A percentile compares a stretch with the other conserved stretches of the same genome.
phyloP scores from a whole-genome alignment of 2,888 invertebrate genomes.

The Graphium colonna region DNA sequence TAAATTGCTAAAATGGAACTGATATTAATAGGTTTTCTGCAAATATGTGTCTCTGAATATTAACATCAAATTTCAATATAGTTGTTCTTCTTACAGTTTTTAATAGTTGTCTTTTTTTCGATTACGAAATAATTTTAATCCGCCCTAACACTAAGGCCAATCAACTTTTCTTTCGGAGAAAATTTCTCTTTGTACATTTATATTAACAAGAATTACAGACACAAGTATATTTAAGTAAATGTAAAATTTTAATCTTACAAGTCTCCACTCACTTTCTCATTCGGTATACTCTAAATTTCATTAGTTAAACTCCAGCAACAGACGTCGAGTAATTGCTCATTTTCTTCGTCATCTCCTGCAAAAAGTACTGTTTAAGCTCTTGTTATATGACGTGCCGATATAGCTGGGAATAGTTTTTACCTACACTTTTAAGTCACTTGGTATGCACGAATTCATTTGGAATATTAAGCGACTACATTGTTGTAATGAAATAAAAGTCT shows the following conservation, averaged over 20 bases:
- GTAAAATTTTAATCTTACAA: conserved; percentile 23
- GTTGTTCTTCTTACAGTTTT: no score
- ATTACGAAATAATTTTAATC: no score
- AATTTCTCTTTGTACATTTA: no score
- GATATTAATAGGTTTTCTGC: no score
- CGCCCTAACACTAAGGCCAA: no score
- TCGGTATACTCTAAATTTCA: conserved; percentile 76
- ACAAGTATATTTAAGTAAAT: not conserved
- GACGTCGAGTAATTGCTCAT: conserved; percentile 74
- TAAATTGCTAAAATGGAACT: no score
- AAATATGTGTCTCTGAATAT: no score
- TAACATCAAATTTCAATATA: no score
- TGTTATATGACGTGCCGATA: conserved; percentile 18
- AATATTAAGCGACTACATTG: not conserved
- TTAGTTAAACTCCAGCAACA: conserved; percentile 74
- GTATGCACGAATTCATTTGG: not conserved
- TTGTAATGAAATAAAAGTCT: not conserved
- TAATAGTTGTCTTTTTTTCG: no score
- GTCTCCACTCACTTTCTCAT: conserved; percentile 48
- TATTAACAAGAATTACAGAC: no score
- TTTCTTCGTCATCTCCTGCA: conserved; percentile 64
- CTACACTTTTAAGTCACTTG: not conserved
- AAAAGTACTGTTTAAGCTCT: conserved; percentile 46
- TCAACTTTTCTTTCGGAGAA: no score
- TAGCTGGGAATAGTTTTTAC: conserved; percentile 5